A percentile compares a stretch with the other conserved stretches of the same genome.
Evolutionary conservation across 2,888 invertebrate genomes (phyloP).

Genomic region (Matsumyia berberina): DNA sequence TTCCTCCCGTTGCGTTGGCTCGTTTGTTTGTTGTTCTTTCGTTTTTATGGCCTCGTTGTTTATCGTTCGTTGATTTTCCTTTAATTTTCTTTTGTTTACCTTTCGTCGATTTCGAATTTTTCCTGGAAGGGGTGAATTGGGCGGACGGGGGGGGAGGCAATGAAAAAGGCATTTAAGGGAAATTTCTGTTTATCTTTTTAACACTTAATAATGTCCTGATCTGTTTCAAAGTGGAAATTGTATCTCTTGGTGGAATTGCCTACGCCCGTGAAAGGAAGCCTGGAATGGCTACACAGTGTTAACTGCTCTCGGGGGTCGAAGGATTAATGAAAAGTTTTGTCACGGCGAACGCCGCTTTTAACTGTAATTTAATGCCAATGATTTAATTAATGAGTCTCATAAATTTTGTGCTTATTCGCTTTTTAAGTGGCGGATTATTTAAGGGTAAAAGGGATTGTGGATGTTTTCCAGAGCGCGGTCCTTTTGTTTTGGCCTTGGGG

Average conservation of each 20-base stretch:
- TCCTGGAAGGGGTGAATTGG: background rate
- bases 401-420: constrained; percentile 58
- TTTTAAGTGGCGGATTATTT: constrained; percentile 42
- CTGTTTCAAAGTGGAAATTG: constrained; percentile 50
- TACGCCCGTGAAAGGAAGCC: background rate
- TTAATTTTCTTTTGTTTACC: constrained; percentile 65
- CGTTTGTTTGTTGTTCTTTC: constrained; percentile 7
- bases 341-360: constrained; percentile 32
- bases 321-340: constrained; percentile 71
- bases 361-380: constrained; percentile 65
- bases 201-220: constrained; percentile 60
- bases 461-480: constrained; percentile 15
- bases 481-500: constrained; percentile 4
- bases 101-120: constrained; percentile 58
- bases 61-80: constrained; percentile 55
- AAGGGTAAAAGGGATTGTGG: constrained; percentile 37
- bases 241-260: constrained; percentile 40
- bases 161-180: constrained; percentile 57
- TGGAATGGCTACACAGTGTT: constrained; percentile 27
- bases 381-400: constrained; percentile 68
- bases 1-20: background rate
- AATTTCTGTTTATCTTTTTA: constrained; percentile 70
- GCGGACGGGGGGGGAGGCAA: constrained; percentile 40
- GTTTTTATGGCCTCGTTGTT: constrained; percentile 25
- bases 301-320: constrained; percentile 59